phyloP scores from a whole-genome alignment of 2,113 vertebrate genomes.

The Lanius collurio region DNA sequence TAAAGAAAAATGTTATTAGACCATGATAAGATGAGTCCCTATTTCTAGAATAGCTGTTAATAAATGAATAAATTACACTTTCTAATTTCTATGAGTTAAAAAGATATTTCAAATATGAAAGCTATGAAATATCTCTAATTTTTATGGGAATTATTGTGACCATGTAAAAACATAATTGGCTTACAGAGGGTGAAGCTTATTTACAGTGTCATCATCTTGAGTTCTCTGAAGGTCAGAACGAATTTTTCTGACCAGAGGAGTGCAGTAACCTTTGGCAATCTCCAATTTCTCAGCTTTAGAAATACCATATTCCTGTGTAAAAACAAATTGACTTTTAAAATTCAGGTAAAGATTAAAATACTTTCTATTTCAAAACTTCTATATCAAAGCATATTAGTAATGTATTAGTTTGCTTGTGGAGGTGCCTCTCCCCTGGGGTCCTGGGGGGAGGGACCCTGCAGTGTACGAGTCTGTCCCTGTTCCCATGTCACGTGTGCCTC shows the following conservation, averaged over 20 bases:
- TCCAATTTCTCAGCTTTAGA: conserved; percentile 86
- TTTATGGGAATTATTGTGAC: neutral
- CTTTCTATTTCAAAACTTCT: neutral
- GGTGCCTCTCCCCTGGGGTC: too few relatives aligned
- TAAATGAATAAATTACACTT: neutral
- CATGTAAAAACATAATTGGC: conserved; percentile 8
- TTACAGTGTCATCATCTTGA: conserved; percentile 92
- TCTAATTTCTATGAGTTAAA: neutral
- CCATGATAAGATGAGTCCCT: neutral
- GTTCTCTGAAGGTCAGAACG: conserved; percentile 90
- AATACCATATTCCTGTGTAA: conserved; percentile 87
- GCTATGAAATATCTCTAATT: neutral
- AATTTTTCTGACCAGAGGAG: conserved; percentile 88
- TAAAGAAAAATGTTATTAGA: neutral
- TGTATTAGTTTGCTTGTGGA: neutral
- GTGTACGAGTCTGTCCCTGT: too few relatives aligned
- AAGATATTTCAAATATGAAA: neutral
- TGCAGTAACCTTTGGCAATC: conserved; percentile 92
- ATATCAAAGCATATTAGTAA: neutral
- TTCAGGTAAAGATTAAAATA: neutral
- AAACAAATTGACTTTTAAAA: conserved; percentile 13
- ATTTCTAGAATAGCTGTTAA: neutral
- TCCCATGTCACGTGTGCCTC: too few relatives aligned
- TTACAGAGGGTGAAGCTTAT: conserved; percentile 91
- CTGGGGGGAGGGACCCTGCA: too few relatives aligned